Base-by-base conservation (phyloP, 2,113 vertebrate species). In the Pteropus alecto region DNA sequence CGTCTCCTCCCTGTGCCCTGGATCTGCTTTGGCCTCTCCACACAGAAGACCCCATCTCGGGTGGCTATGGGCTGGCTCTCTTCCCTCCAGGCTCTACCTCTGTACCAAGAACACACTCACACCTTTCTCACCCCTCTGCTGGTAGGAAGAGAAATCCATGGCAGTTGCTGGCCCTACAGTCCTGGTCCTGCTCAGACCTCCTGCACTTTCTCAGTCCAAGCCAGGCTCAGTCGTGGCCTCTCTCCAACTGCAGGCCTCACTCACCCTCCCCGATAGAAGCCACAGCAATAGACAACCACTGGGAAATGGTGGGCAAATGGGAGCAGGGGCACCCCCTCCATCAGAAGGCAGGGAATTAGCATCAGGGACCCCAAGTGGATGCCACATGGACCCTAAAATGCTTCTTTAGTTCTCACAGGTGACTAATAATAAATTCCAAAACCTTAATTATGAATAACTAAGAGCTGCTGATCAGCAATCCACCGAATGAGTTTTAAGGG, bases 251-350 rank as follows among this genome's bases (percentile, higher is more conserved):
- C 19, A 61, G 46, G 41, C 30, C 33, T 46, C 68, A 10, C 26
- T 54, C 5, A 0, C 15, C 13, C 0, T 60, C 4, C 30, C 60
- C 13, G 3, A 0, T 3, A 51, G 83, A 28, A 61, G 87, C 41
- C 77, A 46, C 0, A 58, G n/a, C 26, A 51, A 22, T 4, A 8
- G 21, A 60, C 15, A 10, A 2, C n/a, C 19, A 16, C 51, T 24
- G 41, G 15, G 22, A 41, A 78, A 41, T 22, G 35, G 26, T 24
- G 22, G 30, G 10, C 22, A 16, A 76, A 19, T 30, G 33, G 61
- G 3, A 24, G 10, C 41, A 13, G 38, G 76, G 54, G 12, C 35
- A n/a, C 33, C 35, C 3, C n/a, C 12, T 24, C n/a, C 18, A 33
- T 3, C 4, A 18, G 41, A 56, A 54, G 19, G 30, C 24, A 54